These are phyloP conservation scores for Burhinus bistriatus DNA, from an alignment of 2,113 vertebrate genomes.

Conservation along the genomic window DNA sequence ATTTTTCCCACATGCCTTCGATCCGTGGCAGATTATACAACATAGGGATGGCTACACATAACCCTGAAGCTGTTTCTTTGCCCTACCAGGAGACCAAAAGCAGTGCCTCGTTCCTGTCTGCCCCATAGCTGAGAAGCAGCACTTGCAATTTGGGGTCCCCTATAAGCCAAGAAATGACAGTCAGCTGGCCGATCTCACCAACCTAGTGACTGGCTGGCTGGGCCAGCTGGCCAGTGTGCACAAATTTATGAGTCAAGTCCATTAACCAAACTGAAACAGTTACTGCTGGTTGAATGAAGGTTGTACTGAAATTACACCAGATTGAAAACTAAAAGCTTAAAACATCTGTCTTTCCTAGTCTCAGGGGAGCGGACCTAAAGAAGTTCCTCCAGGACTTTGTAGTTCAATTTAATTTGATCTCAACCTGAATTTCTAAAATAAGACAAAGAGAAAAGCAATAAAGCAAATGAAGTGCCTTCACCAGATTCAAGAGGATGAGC, in stretches of 20 bases:
- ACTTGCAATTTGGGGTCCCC: background rate
- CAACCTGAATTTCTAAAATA: background rate
- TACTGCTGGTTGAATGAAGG: background rate
- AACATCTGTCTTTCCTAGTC: background rate
- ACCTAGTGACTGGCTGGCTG: background rate
- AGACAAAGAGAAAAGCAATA: background rate
- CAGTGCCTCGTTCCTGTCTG: background rate
- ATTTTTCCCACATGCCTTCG: accelerated
- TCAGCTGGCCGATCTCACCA: background rate
- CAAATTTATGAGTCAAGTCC: background rate
- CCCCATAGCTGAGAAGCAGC: background rate
- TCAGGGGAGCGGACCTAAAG: background rate
- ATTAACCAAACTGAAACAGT: background rate
- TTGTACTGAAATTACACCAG: background rate
- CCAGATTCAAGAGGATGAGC: background rate
- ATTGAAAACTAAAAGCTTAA: background rate
- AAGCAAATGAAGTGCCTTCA: background rate
- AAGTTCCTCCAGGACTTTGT: background rate
- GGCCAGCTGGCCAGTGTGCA: background rate
- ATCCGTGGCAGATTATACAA: background rate
- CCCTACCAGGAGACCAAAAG: background rate
- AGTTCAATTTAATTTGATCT: background rate
- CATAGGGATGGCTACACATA: accelerated
- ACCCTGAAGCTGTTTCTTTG: background rate
- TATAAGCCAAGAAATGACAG: background rate